Base-by-base conservation (phyloP, 2,113 vertebrate species). In the Ciconia maguari region DNA sequence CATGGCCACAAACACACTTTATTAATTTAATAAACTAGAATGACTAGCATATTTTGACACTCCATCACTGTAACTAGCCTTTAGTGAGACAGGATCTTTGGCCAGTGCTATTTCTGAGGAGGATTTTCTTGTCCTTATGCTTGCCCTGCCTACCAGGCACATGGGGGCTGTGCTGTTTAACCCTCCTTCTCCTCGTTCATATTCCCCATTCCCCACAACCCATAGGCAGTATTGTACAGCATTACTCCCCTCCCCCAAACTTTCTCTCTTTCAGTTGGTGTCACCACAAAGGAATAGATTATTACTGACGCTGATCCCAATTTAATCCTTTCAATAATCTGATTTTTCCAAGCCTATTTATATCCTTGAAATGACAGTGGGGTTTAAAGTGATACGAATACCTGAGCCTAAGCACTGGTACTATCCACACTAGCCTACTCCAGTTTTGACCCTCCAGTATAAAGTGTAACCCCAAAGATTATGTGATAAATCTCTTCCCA, bases 241-340 rank as follows among this genome's bases (percentile, higher is more conserved):
- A 3, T 22, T 60, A 51, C 22, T 79, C 41, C 75, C 94, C 68
- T 91, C 94, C 94, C 87, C 93, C 85, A 86, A 81, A 94, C 81
- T 95, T 93, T 95, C 82, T 44, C 83, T 87, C 29, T 91, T 91
- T 80, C 83, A 77, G 0, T 18, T 71, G 93, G 64, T 94, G 79
- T 81, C 75, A 88, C 76, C 26, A 70, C 62, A 80, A 94, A 90
- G 75, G 60, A 95, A 90, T 90, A 95, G 71, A 97, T 97, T 95
- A 95, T 94, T 90, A 44, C 55, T 97, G 96, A 95, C 97, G 88
- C 89, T 95, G 91, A 97, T 96, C 93, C 68, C 20, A 92, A 78
- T 91, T 97, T 97, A 97, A 97, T 97, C 97, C 94, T 94, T 74
- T 66, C 62, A 93, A 96, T 97, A 97, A 97, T 97, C 96, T 94